Evolutionary conservation across 1,140 invertebrate species (phyloP).

Genomic region (Apocrypta bakeri): DNA sequence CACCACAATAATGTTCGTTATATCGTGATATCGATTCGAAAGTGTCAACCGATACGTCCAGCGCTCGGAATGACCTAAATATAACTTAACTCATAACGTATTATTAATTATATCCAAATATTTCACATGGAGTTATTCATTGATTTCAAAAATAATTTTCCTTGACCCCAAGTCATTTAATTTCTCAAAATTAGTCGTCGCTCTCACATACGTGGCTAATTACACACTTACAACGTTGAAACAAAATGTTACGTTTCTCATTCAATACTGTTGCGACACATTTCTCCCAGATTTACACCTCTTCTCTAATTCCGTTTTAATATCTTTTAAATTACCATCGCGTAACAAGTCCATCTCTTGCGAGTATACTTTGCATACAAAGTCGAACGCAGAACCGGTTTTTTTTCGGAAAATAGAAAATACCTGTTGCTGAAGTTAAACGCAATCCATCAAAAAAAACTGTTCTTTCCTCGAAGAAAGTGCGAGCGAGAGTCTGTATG

Average conservation of each 20-base stretch:
- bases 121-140: conserved; percentile 4
- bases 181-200: conserved; percentile 6
- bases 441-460: background rate
- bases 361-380: too few relatives aligned
- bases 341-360: conserved; percentile 12
- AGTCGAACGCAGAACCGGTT: background rate
- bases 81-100: background rate
- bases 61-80: conserved; percentile 3
- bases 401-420: background rate
- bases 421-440: background rate
- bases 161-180: background rate
- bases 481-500: background rate
- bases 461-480: background rate
- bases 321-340: conserved; percentile 41
- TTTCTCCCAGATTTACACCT: background rate
- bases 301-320: conserved; percentile 37
- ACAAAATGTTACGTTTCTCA: conserved; percentile 2
- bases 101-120: background rate
- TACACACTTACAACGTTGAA: background rate
- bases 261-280: conserved; percentile 1
- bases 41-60: background rate
- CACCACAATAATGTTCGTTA: too few relatives aligned
- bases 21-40: background rate
- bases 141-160: conserved; percentile 10
- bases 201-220: background rate